Conservation (phyloP, 2,888 invertebrate genomes). For the Nowickia ferox region DNA sequence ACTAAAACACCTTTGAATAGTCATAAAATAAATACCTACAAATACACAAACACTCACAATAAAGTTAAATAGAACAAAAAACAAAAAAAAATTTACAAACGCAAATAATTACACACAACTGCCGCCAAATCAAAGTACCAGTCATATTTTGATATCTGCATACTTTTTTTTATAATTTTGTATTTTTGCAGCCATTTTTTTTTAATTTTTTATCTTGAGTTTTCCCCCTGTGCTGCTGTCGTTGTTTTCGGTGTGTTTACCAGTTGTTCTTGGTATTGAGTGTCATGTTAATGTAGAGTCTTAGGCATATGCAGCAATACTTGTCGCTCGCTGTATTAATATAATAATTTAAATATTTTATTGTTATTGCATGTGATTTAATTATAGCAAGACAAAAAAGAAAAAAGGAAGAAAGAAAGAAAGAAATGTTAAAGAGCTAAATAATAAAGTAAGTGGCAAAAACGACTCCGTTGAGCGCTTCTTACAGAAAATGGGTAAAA, state of each 20-base stretch:
- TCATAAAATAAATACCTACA: conserved; percentile 31
- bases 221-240: conserved; percentile 22
- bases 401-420: not conserved
- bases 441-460: not conserved
- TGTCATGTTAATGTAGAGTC: conserved; percentile 68
- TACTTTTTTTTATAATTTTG: conserved; percentile 28
- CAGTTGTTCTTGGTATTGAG: conserved; percentile 61
- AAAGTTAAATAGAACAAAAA: not conserved
- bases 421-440: not conserved
- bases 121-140: conserved; percentile 66
- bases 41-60: conserved; percentile 8
- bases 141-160: conserved; percentile 62
- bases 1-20: conserved; percentile 9
- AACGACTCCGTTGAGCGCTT: not conserved
- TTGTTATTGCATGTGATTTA: conserved; percentile 72
- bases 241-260: conserved; percentile 47
- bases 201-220: conserved; percentile 24
- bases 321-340: conserved; percentile 64
- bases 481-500: not conserved
- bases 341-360: conserved; percentile 72
- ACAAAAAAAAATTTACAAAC: not conserved
- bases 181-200: not conserved
- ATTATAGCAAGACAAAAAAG: conserved; percentile 59
- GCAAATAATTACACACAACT: conserved; percentile 35
- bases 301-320: conserved; percentile 56